These are phyloP conservation scores for Drosophila pseudoananassae DNA, from an alignment of 1,140 invertebrate species.

Conservation along the genomic window DNA sequence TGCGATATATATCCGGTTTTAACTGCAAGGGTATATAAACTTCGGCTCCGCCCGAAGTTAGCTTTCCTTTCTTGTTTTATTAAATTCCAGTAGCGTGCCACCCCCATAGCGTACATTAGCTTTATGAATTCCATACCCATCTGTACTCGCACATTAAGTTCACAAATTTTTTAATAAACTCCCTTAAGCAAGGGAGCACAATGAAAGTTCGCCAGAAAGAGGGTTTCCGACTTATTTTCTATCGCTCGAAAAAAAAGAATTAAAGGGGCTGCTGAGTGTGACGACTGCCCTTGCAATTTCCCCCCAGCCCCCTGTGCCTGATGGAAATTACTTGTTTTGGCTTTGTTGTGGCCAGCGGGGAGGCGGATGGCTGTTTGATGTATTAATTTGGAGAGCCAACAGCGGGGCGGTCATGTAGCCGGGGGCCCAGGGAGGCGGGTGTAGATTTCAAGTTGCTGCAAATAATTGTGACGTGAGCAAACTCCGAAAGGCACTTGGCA, in stretches of 20 bases:
- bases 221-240: conserved; percentile 20
- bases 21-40: too few species aligned
- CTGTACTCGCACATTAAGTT: conserved; percentile 49
- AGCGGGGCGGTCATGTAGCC: background rate
- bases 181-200: conserved; percentile 65
- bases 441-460: conserved; percentile 79
- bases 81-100: conserved; percentile 53
- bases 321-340: conserved; percentile 72
- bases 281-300: conserved; percentile 50
- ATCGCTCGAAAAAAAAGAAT: background rate
- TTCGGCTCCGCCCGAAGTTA: too few species aligned
- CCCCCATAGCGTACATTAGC: background rate
- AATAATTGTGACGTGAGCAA: conserved; percentile 78
- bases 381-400: conserved; percentile 54
- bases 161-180: conserved; percentile 82
- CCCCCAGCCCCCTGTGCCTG: conserved; percentile 10
- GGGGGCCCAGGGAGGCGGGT: conserved; percentile 16
- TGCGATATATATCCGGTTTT: too few species aligned
- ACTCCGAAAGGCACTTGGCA: conserved; percentile 66
- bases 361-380: conserved; percentile 54
- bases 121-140: background rate
- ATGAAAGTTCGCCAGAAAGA: conserved; percentile 33
- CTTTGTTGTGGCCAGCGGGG: conserved; percentile 57
- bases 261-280: background rate
- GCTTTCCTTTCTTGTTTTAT: too few species aligned